Base-by-base conservation (phyloP, 2,888 invertebrate genomes). In the Macaria notata region DNA sequence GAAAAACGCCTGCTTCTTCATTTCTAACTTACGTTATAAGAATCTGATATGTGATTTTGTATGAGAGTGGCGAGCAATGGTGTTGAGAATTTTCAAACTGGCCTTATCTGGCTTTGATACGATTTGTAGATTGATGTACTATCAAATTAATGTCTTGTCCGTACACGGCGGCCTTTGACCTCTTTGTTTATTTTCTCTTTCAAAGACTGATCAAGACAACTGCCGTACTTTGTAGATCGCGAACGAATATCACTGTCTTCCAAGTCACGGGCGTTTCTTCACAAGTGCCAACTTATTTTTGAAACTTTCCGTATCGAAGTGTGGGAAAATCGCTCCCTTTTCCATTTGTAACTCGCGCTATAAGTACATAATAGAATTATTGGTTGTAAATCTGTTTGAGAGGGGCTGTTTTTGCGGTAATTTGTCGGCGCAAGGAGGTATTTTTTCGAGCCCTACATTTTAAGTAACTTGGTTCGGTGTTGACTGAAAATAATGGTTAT, bases 381-480 rank as follows among this genome's bases (percentile, higher is more conserved):
- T 67, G 67, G 65, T 64, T 62, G 63, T 63, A 63, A 67, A 67
- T 65, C 67, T 65, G 67, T 67, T 67, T 65, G 67, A 63, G 65
- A 67, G 63, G 66, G 67, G 67, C 56, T 64, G 67, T 65, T 67
- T 65, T 63, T 65, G 64, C 56, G 66, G 63, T 67, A 65, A 67
- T 67, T 67, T 62, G 67, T 63, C 57, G 61, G 55, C 55, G 61
- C 54, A 54, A 54, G 61, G 62, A 54, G 60, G 61, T 54, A 57
- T 60, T 67, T 66, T 66, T 65, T 56, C 61, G 54, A 52, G 59
- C 49, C 59, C 58, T 61, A 57, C 56, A 51, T 64, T 64, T 66
- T 58, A 61, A 55, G 54, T 50, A 54, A 62, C 64, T 64, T 5
- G 9, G 41, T 52, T 53, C 47, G 51, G 41, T 56, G 64, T 62